phyloP scores from a whole-genome alignment of 2,888 invertebrate genomes.

The Cyrtodaria siliqua region DNA sequence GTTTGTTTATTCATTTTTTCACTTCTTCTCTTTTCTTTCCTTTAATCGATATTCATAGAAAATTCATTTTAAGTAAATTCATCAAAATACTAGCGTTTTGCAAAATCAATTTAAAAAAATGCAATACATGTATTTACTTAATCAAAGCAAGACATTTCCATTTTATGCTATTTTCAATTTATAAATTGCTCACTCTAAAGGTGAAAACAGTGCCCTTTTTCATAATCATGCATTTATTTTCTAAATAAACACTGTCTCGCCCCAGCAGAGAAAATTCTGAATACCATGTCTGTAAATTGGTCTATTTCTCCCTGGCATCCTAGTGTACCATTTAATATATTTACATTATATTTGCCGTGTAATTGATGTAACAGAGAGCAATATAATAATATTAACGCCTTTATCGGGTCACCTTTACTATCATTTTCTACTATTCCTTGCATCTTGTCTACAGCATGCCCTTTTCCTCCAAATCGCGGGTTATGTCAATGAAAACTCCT shows the following conservation, averaged over 20 bases:
- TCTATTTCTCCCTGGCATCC: neutral
- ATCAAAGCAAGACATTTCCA: too few relatives aligned
- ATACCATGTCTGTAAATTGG: neutral
- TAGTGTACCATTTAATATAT: constrained; percentile 1
- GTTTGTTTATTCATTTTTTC: too few relatives aligned
- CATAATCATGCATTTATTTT: constrained; percentile 1
- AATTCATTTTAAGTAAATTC: too few relatives aligned
- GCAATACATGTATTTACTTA: too few relatives aligned
- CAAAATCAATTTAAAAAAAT: too few relatives aligned
- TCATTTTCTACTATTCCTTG: constrained; percentile 5
- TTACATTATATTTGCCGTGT: neutral
- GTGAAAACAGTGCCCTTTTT: too few relatives aligned
- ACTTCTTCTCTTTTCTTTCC: too few relatives aligned
- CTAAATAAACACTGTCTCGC: neutral
- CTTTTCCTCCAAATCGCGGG: neutral
- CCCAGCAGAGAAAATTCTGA: neutral
- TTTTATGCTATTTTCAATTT: too few relatives aligned
- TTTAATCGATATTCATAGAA: too few relatives aligned
- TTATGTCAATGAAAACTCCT: neutral
- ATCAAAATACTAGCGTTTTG: too few relatives aligned
- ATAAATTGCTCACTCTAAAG: too few relatives aligned
- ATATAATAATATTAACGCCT: neutral
- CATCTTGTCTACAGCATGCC: neutral
- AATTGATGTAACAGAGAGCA: neutral
- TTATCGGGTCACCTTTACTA: neutral